Conservation (phyloP, 2,797 vertebrate species). For the Neosilurus hyrtlii region DNA sequence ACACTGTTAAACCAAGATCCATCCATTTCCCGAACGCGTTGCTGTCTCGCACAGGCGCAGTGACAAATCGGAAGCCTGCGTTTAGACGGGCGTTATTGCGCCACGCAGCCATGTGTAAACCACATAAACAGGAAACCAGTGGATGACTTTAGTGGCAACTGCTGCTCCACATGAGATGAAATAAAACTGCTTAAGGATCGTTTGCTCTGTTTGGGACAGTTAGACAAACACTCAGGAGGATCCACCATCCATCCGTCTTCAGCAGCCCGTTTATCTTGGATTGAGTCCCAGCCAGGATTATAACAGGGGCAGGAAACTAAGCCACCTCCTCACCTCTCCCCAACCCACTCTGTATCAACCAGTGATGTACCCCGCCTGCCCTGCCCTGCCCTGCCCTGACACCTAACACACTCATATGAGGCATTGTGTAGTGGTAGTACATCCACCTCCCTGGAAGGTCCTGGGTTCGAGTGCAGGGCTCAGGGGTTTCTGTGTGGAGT, state of each 20-base stretch:
- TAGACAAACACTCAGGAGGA: neutral
- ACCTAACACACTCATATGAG: neutral
- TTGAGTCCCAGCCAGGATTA: neutral
- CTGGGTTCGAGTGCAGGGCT: too few species aligned
- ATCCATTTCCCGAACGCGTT: neutral
- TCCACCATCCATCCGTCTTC: too few species aligned
- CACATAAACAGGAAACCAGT: too few species aligned
- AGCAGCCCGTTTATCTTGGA: neutral
- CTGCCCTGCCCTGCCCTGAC: too few species aligned
- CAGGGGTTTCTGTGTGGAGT: too few species aligned
- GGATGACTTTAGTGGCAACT: too few species aligned
- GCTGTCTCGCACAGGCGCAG: neutral
- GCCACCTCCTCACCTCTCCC: neutral
- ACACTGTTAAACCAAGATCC: neutral
- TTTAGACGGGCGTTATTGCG: neutral
- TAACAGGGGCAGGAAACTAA: neutral
- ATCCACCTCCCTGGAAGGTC: too few species aligned
- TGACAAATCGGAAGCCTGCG: neutral
- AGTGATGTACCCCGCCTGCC: neutral
- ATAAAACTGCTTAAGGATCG: too few species aligned
- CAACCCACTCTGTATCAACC: neutral
- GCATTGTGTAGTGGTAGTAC: too few species aligned
- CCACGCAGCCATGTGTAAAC: neutral
- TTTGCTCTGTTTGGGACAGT: neutral
- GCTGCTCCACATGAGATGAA: neutral